Base-by-base conservation (phyloP, 2,888 invertebrate species). In the Volucella zonaria region DNA sequence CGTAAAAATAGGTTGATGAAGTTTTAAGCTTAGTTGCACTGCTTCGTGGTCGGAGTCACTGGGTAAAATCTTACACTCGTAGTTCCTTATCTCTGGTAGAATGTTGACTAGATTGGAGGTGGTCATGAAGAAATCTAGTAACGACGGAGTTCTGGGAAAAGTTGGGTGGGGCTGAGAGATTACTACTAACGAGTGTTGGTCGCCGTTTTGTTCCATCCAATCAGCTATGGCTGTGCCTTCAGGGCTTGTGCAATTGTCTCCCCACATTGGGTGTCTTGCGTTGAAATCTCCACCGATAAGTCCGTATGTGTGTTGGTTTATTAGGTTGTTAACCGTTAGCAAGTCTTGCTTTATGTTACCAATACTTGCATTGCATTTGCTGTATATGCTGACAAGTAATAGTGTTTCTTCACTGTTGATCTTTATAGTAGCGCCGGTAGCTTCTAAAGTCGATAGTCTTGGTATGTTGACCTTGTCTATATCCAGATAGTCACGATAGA, bases 21-120 rank as follows among this genome's bases (percentile, higher is more conserved):
- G 54, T 6, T 3, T 61, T 40, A 18, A 52, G 11, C 9, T n/a
- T 23, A 38, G 31, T 40, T 59, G 40, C 0, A 59, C 58, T 2
- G 67, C 58, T 12, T 56, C 38, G n/a, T 66, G 64, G n/a, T 67
- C 59, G 10, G 51, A 67, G 40, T 59, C 43, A 14, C 68, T 77
- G 1, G 14, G 45, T 1, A 38, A 9, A 9, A 31, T 47, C 8
- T 6, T 15, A 23, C 66, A 75, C 0, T 12, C 10, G 23, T 14
- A 77, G 51, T 68, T 68, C 23, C 14, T 58, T 6, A 61, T 31
- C 4, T 45, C 77, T 3, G 61, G 52, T 14, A 49, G 51, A 1
- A 74, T 9, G 61, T 54, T 43, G 8, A 64, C 54, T 1, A 62
- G 31, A n/a, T 47, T 75, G 8, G 66, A 75, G 0, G 66, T 47